These are phyloP conservation scores for Pseudochaenichthys georgianus DNA, from an alignment of 2,797 vertebrate species.

Conservation along the genomic window DNA sequence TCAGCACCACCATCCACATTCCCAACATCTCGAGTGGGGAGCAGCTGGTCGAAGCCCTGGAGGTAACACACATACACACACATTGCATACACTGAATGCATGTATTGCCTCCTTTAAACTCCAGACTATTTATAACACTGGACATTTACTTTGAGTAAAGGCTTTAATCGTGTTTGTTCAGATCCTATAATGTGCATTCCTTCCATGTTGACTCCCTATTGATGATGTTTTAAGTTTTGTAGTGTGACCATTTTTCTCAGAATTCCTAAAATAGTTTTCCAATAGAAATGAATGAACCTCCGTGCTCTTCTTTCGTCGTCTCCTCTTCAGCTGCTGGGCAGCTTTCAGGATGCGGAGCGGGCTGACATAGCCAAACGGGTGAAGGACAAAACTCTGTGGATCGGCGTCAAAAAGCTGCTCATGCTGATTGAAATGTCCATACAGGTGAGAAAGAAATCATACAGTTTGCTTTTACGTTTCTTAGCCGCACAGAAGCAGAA, in stretches of 20 bases:
- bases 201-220: not conserved
- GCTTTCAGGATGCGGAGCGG: slow-evolving; percentile 93
- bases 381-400: slow-evolving; percentile 88
- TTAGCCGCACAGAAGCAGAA: not conserved
- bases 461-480: not conserved
- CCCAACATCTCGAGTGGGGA: slow-evolving; percentile 92
- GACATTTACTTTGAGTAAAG: not conserved
- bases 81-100: not conserved
- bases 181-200: not conserved
- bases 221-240: not conserved
- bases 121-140: not conserved
- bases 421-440: slow-evolving; percentile 98
- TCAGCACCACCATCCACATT: slow-evolving; percentile 94
- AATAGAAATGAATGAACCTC: not conserved
- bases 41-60: slow-evolving; percentile 92
- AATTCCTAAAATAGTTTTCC: not conserved
- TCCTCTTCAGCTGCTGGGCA: slow-evolving; percentile 88
- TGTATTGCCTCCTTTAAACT: not conserved
- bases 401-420: slow-evolving; percentile 96
- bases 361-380: slow-evolving; percentile 88
- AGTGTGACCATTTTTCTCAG: too few species aligned
- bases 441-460: slow-evolving; percentile 85
- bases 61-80: slow-evolving; percentile 76
- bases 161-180: not conserved
- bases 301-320: not conserved